These are phyloP conservation scores for Phymorhynchus buccinoides DNA, from an alignment of 1,140 invertebrate genomes.

Conservation along the genomic window DNA sequence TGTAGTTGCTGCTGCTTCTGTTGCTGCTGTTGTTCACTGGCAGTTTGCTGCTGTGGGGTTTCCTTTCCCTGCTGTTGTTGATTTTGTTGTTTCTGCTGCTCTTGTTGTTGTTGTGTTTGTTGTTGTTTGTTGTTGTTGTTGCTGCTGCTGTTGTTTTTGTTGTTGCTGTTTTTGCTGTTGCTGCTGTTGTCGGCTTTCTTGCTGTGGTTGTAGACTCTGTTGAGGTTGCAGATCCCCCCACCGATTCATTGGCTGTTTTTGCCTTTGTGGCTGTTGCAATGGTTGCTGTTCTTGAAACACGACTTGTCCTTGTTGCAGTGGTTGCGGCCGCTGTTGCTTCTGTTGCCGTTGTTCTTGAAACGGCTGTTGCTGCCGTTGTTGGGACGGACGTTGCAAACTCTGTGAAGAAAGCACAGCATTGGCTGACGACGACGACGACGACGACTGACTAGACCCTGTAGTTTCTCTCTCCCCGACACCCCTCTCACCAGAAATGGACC, in stretches of 20 bases:
- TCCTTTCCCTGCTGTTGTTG: constrained; percentile 29
- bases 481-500: no score
- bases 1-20: constrained; percentile 26
- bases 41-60: constrained; percentile 24
- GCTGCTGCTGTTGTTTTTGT: not conserved
- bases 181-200: constrained; percentile 20
- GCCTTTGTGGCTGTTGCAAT: not conserved
- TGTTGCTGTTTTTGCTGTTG: constrained; percentile 28
- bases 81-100: constrained; percentile 27
- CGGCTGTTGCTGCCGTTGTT: not conserved
- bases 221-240: not conserved
- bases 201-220: not conserved
- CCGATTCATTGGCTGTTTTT: not conserved
- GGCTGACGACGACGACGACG: no score
- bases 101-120: constrained; percentile 20
- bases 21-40: constrained; percentile 29
- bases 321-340: not conserved
- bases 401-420: not conserved
- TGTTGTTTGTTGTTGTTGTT: constrained; percentile 6
- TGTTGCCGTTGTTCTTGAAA: not conserved
- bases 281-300: not conserved
- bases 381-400: not conserved
- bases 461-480: no score
- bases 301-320: not conserved
- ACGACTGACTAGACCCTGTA: no score